Evolutionary conservation across 2,888 invertebrate genomes (phyloP).

Genomic region (Agonopterix alstromeriana): DNA sequence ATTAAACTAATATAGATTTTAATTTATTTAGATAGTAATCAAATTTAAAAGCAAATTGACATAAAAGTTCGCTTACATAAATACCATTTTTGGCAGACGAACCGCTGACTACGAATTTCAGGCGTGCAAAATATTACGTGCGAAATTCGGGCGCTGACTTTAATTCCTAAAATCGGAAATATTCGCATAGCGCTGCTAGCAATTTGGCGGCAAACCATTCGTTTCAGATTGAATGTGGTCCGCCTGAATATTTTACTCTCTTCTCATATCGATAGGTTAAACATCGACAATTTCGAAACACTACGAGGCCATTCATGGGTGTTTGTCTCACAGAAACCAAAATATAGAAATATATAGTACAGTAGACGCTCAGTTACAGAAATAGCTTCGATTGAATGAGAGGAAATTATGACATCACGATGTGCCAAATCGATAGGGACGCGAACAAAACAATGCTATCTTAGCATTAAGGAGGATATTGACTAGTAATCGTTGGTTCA

Average conservation of each 20-base stretch:
- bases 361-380: background rate
- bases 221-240: constrained; percentile 1
- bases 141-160: background rate
- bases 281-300: background rate
- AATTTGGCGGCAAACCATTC: constrained; percentile 3
- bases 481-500: too few relatives aligned
- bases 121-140: background rate
- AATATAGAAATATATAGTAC: too few relatives aligned
- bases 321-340: too few relatives aligned
- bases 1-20: too few relatives aligned
- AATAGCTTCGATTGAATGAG: background rate
- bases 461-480: too few relatives aligned
- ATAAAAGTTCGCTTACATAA: too few relatives aligned
- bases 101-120: background rate
- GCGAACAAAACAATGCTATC: too few relatives aligned
- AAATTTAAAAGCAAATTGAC: too few relatives aligned
- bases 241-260: constrained; percentile 4
- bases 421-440: too few relatives aligned
- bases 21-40: too few relatives aligned
- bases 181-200: constrained; percentile 1
- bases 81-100: background rate
- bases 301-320: background rate
- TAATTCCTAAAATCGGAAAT: constrained; percentile 6
- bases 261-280: background rate
- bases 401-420: background rate